Percentiles rank a stretch among this genome's conserved stretches.
Conservation (phyloP, 1,140 invertebrate genomes). For the Achroia grisella region DNA sequence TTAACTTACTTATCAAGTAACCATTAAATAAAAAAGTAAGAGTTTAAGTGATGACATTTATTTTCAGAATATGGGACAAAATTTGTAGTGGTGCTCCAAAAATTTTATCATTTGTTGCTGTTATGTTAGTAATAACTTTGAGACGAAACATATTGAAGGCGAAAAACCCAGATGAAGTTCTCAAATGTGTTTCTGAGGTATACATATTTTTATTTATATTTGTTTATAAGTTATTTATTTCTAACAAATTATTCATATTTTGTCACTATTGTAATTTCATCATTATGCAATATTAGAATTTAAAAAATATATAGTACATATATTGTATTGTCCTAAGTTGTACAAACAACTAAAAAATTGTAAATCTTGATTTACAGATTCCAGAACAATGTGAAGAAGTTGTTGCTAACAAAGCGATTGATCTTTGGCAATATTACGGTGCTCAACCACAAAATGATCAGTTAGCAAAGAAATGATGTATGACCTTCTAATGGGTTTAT, state of each 20-base stretch:
- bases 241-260: too few relatives aligned
- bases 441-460: constrained; percentile 62
- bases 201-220: constrained; percentile 14
- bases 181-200: constrained; percentile 80
- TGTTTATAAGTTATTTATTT: not conserved
- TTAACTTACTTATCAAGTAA: too few relatives aligned
- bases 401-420: constrained; percentile 86
- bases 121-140: constrained; percentile 82
- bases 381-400: constrained; percentile 83
- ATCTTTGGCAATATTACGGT: constrained; percentile 80
- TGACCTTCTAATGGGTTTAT: constrained; percentile 62
- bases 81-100: constrained; percentile 87
- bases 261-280: not conserved
- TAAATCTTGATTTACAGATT: constrained; percentile 72
- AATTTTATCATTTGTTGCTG: constrained; percentile 85
- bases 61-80: constrained; percentile 90
- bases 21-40: too few relatives aligned
- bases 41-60: not conserved
- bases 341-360: constrained; percentile 2
- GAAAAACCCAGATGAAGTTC: constrained; percentile 74
- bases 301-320: too few relatives aligned
- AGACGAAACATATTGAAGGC: constrained; percentile 78
- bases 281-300: too few relatives aligned
- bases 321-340: too few relatives aligned
- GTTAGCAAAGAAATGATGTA: constrained; percentile 65